Base-by-base conservation (phyloP, 2,888 invertebrate species). In the Amphipyra tragopoginis region DNA sequence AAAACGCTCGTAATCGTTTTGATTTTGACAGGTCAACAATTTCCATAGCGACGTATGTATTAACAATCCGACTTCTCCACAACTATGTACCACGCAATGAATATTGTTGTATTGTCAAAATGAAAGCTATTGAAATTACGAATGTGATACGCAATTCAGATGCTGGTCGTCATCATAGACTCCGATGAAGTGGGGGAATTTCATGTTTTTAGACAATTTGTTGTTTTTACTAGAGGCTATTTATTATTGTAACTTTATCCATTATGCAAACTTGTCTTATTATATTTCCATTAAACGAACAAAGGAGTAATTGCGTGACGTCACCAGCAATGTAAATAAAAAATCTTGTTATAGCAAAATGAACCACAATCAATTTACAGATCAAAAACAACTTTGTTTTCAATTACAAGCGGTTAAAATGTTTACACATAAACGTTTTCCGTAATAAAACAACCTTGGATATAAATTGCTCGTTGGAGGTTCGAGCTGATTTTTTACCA, bases 401-500 rank as follows among this genome's bases (percentile, higher is more conserved):
- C 71, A 83, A 73, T 80, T 65, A 72, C 54, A 62, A 72, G 65
- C 63, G 63, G 66, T 75, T 72, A 65, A 71, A 75, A 73, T 82
- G 75, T 81, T 81, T 70, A 74, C 72, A 65, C 57, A 57, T 61
- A 80, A 81, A 77, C 71, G 76, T 75, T 80, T 75, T 73, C 72
- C 77, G 64, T 77, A 70, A 71, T 75, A 72, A 73, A 77, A 78
- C 62, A 76, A 73, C 77, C 76, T 76, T 79, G 70, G 57, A 48
- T 57, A 72, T 78, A 81, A 83, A 80, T 77, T 74, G 70, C 61
- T 60, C 54, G 72, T 47, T 65, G 72, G 58, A 49, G 54, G 61
- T 72, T 58, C 56, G 71, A 79, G 64, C 59, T 80, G 82, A 81
- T 86, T 87, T 89, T 87, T 89, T 87, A 65, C 83, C 82, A 80